Base-by-base conservation (phyloP, 92 coral and sea anemone species). In the Phenganax stokvisi region DNA sequence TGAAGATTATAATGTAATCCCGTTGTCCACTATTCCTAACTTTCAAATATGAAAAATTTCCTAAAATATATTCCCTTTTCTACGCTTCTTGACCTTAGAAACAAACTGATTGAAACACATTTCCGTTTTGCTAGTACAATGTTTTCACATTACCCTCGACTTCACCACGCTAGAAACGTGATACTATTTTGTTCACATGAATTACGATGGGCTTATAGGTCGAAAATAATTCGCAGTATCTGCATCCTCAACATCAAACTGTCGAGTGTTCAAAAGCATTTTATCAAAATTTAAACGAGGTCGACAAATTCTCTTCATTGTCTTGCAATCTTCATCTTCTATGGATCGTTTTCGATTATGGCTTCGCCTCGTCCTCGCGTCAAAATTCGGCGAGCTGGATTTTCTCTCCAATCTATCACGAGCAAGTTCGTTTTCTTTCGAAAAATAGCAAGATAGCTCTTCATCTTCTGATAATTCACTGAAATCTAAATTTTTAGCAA, bases 231-330 rank as follows among this genome's bases (percentile, higher is more conserved):
- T 76, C 71, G 59, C 47, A 2, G 29, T 0, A 69, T 57, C 53
- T 31, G 12, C 51, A 6, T 76, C 70, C 37, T 10, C 66, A 55
- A 4, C 54, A n/a, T 17, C 51, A 10, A 29, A 10, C 5, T 31
- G 37, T 76, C 81, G 27, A 13, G 56, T 16, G 81, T 76, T 76
- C 76, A 87, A 91, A 31, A 86, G 90, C 90, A 93, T 92, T 85
- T 93, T 93, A 52, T 93, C 93, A 81, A 93, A 93, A 86, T 93
- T 91, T 27, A 93, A 81, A 30, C 93, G 85, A 10, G 97, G 97
- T 77, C 97, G 65, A 44, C 81, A 76, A 13, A 68, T 57, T 76
- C 81, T 51, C 51, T 76, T 76, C 25, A 52, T 59, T 52, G 56
- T 60, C 81, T 25, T 57, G 56, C 27, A 76, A 2, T 76, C 81